Evolutionary conservation across 2,888 invertebrate species (phyloP).

Genomic region (Halictus quadricinctus): DNA sequence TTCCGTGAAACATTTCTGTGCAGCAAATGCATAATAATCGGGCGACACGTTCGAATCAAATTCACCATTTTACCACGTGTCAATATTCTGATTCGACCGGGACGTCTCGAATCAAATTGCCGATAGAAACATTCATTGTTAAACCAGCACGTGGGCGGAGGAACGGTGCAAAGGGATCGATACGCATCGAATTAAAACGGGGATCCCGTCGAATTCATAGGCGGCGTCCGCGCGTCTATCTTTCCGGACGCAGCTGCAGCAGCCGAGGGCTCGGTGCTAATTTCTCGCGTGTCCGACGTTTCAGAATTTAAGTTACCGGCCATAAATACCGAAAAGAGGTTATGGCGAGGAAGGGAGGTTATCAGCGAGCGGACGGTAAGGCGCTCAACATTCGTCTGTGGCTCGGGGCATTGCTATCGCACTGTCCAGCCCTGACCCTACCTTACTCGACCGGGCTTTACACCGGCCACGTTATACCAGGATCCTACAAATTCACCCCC

Average conservation of each 20-base stretch:
- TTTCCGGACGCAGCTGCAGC: conserved; percentile 19
- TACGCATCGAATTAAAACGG: conserved; percentile 13
- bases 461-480: conserved; percentile 47
- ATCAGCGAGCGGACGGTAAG: conserved; percentile 69
- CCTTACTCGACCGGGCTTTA: conserved; percentile 63
- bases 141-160: neutral
- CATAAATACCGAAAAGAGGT: conserved; percentile 73
- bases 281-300: conserved; percentile 69
- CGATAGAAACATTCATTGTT: conserved; percentile 3
- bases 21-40: neutral
- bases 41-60: neutral
- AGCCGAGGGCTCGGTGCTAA: conserved; percentile 38
- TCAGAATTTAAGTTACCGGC: conserved; percentile 72
- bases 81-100: neutral
- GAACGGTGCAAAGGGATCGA: neutral
- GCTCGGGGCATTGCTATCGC: conserved; percentile 77
- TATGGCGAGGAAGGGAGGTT: conserved; percentile 63
- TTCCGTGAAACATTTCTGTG: neutral
- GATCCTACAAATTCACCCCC: conserved; percentile 55
- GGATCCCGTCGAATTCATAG: conserved; percentile 7
- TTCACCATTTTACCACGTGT: neutral
- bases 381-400: conserved; percentile 73
- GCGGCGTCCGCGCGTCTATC: conserved; percentile 29
- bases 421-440: conserved; percentile 75
- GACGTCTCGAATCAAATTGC: neutral